Base-by-base conservation (phyloP, 2,888 invertebrate species). In the Gisinianus flammeolus region DNA sequence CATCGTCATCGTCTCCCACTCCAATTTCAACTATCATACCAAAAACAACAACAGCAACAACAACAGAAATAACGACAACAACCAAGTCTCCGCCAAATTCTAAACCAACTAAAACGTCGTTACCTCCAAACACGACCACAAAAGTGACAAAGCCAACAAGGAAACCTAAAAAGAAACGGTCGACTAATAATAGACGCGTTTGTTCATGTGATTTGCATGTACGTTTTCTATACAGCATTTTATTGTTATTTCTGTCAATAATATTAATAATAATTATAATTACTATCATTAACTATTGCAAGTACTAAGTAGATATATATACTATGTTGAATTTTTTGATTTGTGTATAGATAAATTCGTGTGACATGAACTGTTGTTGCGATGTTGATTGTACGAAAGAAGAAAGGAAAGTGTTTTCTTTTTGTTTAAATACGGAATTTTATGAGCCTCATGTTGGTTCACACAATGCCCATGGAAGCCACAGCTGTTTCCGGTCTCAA, bases 331-430 rank as follows among this genome's bases (percentile, higher is more conserved):
- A 52, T 64, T 71, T 58, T 22, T 44, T 6, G 6, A 44, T 44
- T 67, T 67, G 2, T 66, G n/a, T n/a, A 19, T n/a, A 68, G 68
- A n/a, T 68, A 70, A 88, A 89, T 83, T 88, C 88, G 54, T 95
- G 95, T 87, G 94, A 95, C 87, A 90, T 94, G 74, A 93, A 94
- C 86, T 95, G 95, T 86, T 95, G 94, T 86, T 95, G 95, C 87
- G 95, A 95, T 86, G 85, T 85, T 68, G 93, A 94, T 84, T 95
- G 95, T 85, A 87, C 89, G 12, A 87, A 88, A 31, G 87, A 88
- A 73, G 91, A 94, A 84, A 88, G 88, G 78, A 85, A 87, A 78
- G 87, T 90, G 2, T 93, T 95, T 87, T 88, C 89, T 24, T 86
- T 87, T 79, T 94, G 94, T 86, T 85, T 86, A 71, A 86, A 87